Percentiles rank a stretch among this genome's conserved stretches.
Evolutionary conservation across 2,888 invertebrate species (phyloP).

Genomic region (Nomada fabriciana): DNA sequence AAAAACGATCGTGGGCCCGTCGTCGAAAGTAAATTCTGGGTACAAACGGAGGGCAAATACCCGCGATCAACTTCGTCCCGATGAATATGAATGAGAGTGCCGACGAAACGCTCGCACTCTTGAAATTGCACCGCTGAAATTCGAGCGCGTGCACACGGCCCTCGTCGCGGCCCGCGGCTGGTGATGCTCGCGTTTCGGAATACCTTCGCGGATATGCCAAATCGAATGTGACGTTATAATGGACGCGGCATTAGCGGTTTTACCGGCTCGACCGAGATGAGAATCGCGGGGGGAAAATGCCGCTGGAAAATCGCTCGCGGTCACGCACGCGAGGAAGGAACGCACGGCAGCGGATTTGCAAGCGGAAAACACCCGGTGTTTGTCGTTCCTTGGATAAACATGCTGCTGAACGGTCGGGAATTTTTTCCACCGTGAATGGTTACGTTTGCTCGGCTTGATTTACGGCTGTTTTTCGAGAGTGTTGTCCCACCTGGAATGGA

Average conservation of each 20-base stretch:
- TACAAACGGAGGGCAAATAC: slow-evolving; percentile 59
- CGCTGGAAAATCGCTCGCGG: slow-evolving; percentile 50
- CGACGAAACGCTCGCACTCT: slow-evolving; percentile 51
- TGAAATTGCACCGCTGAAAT: slow-evolving; percentile 72
- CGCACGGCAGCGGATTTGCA: background rate
- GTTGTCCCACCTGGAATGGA: background rate
- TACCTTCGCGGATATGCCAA: slow-evolving; percentile 71
- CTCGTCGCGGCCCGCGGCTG: slow-evolving; percentile 25
- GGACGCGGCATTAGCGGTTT: slow-evolving; percentile 81
- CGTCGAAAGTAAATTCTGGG: slow-evolving; percentile 3
- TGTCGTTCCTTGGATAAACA: slow-evolving; percentile 25
- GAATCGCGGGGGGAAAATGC: slow-evolving; percentile 71
- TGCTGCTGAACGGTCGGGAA: background rate
- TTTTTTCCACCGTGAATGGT: slow-evolving; percentile 4
- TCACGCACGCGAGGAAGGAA: background rate
- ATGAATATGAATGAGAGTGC: slow-evolving; percentile 76
- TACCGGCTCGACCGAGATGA: slow-evolving; percentile 67
- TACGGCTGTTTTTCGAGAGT: background rate
- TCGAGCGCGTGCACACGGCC: slow-evolving; percentile 57
- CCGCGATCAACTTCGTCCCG: slow-evolving; percentile 65
- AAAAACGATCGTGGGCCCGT: slow-evolving; percentile 3
- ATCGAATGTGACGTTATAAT: slow-evolving; percentile 82
- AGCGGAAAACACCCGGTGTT: slow-evolving; percentile 11
- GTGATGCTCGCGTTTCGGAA: slow-evolving; percentile 54
- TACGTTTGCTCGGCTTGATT: slow-evolving; percentile 10